Conservation (phyloP, 1,140 invertebrate species). For the Drosophila parvula region DNA sequence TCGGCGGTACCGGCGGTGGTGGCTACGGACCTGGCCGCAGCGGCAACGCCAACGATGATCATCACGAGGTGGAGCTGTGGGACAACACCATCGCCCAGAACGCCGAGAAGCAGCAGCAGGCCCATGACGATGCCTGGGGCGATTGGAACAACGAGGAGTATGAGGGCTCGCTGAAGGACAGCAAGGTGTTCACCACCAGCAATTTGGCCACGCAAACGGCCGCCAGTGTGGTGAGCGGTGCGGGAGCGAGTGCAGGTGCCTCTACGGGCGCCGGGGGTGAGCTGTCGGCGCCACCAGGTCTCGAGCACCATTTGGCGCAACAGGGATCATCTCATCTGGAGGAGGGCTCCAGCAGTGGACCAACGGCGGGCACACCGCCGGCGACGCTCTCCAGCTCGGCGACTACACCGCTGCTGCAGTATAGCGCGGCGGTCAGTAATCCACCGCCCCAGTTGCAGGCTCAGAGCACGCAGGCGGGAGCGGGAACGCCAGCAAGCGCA, state of each 20-base stretch:
- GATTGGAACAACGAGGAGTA: conserved; percentile 98
- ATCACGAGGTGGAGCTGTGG: conserved; percentile 85
- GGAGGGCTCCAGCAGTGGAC: conserved; percentile 36
- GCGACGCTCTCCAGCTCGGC: conserved; percentile 48
- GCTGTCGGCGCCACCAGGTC: conserved; percentile 78
- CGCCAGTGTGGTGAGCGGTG: conserved; percentile 68
- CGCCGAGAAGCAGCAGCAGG: conserved; percentile 78
- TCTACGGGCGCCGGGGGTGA: conserved; percentile 25
- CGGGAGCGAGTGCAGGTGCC: conserved; percentile 9
- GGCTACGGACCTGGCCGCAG: conserved; percentile 85
- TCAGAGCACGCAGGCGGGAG: conserved; percentile 50
- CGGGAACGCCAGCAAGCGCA: conserved; percentile 27
- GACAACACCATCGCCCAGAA: conserved; percentile 84
- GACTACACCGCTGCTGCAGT: conserved; percentile 75
- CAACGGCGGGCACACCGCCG: conserved; percentile 43
- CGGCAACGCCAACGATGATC: conserved; percentile 78
- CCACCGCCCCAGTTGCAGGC: conserved; percentile 70
- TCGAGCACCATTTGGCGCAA: conserved; percentile 72
- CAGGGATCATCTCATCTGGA: conserved; percentile 79
- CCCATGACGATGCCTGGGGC: conserved; percentile 83
- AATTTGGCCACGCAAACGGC: conserved; percentile 78
- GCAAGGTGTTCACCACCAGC: conserved; percentile 96
- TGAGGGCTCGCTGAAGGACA: conserved; percentile 95
- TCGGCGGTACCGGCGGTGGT: conserved; percentile 85
- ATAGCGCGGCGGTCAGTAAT: conserved; percentile 78